A percentile compares a stretch with the other conserved stretches of the same genome.
Conservation (phyloP, 1,140 invertebrate species). For the Drosophila mayri region DNA sequence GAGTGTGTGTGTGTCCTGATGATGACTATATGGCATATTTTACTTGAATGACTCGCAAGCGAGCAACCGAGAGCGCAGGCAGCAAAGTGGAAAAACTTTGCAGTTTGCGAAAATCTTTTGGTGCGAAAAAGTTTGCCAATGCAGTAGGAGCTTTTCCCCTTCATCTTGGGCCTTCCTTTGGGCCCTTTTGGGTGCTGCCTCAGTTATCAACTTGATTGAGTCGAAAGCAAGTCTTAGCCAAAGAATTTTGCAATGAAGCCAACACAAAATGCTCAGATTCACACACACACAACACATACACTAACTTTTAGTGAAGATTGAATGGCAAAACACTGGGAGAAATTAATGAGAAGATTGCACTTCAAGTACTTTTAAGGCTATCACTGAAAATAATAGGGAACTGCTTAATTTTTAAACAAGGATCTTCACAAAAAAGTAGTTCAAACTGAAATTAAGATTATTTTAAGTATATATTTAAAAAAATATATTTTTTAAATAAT, state of each 20-base stretch:
- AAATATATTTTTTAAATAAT: not conserved
- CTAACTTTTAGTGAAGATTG: conserved; percentile 7
- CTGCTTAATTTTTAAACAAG: not conserved
- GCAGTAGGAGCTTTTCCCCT: conserved; percentile 12
- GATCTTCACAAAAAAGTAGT: no score
- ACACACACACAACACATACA: not conserved
- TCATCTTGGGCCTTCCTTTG: not conserved
- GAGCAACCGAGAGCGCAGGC: conserved; percentile 26
- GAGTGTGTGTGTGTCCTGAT: conserved; percentile 6
- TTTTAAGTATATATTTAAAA: not conserved
- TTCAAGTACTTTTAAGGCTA: no score
- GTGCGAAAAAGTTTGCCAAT: conserved; percentile 54
- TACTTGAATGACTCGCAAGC: conserved; percentile 52
- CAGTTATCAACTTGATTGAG: conserved; percentile 66
- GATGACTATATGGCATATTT: conserved; percentile 51
- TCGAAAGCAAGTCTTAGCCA: conserved; percentile 51
- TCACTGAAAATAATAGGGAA: not conserved
- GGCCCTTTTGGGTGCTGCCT: not conserved
- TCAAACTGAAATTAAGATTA: not conserved
- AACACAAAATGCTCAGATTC: not conserved
- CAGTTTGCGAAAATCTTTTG: conserved; percentile 64
- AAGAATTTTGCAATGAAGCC: conserved; percentile 35
- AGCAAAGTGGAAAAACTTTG: conserved; percentile 72
- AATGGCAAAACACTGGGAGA: conserved; percentile 13
- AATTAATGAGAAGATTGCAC: not conserved